Evolutionary conservation across 2,113 vertebrate species (phyloP), one percentile per base, ranked within the genome.

Genomic region (Podarcis cretensis): DNA sequence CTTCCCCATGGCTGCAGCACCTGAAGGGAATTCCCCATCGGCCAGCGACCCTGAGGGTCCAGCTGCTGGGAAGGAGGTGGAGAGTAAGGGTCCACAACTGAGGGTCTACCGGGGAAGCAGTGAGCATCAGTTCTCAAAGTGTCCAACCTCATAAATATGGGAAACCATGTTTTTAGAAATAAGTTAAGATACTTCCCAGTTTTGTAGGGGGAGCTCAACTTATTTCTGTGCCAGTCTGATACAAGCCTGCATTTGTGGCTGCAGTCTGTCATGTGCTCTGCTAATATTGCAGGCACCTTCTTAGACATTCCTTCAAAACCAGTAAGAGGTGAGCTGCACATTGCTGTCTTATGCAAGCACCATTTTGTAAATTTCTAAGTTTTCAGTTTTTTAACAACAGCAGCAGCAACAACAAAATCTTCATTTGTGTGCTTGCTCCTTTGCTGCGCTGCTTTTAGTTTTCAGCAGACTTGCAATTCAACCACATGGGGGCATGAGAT

Each of bases 401-500:
- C 48, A 54, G 9, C 48, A 54, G 48, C 9, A 54, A 12, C 48
- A 63, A 23, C 69, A 71, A 59, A 23, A 2, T 77, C 5, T 78
- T 66, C 2, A 77, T 25, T n/a, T 9, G 14, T 10, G 9, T 78
- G 25, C 30, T 7, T 63, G 12, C 9, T 57, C 13, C 75, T 75
- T 77, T 68, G 57, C 57, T 16, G 0, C 20, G 9, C 59, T 83
- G 68, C 87, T 78, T 21, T 27, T 74, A 27, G 6, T 94, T 43
- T 90, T 78, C 83, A 21, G 91, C 91, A 95, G 7, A 48, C 1
- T 80, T 93, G 95, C 81, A 23, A 10, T 91, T 89, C 84, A 48
- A 90, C 96, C 97, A 97, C 96, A 81, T 0, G 97, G 80, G 93
- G 97, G 97, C 96, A 94, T 90, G 71, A 95, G 94, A 95, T 95